Conservation (phyloP, 1,140 invertebrate species). For the Telenomus remus region DNA sequence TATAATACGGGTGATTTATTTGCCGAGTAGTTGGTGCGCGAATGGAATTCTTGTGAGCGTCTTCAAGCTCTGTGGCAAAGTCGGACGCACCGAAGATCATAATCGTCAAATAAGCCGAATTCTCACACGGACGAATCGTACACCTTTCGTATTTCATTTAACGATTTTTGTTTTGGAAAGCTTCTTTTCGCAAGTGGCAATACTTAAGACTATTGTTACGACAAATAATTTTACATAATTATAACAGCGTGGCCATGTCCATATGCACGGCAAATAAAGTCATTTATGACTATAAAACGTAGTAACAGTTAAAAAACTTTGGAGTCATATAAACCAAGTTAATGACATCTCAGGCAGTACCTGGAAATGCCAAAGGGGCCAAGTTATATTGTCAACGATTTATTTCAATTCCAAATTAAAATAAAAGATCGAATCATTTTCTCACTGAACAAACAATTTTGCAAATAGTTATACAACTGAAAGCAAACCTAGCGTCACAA, state of each 20-base stretch:
- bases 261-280: slow-evolving; percentile 47
- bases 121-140: slow-evolving; percentile 2
- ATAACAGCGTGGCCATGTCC: slow-evolving; percentile 22
- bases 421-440: slow-evolving; percentile 8
- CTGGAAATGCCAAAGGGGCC: slow-evolving; percentile 21
- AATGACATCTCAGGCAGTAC: slow-evolving; percentile 32
- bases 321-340: slow-evolving; percentile 30
- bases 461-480: slow-evolving; percentile 21
- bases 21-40: not conserved
- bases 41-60: too few relatives aligned
- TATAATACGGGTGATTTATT: slow-evolving; percentile 18
- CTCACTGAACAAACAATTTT: slow-evolving; percentile 1
- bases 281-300: slow-evolving; percentile 44
- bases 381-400: slow-evolving; percentile 28
- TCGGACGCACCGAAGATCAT: too few relatives aligned
- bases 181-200: slow-evolving; percentile 10
- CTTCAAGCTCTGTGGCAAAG: too few relatives aligned
- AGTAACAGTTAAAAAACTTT: slow-evolving; percentile 46
- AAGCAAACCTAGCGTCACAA: slow-evolving; percentile 12
- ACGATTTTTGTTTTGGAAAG: too few relatives aligned
- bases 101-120: too few relatives aligned
- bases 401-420: too few relatives aligned
- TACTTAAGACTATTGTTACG: slow-evolving; percentile 38
- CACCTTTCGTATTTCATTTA: slow-evolving; percentile 21
- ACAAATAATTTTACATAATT: slow-evolving; percentile 51